A percentile compares a stretch with the other conserved stretches of the same genome.
These are phyloP conservation scores for Thripadectes ignobilis DNA, from an alignment of 2,797 vertebrate genomes.

Conservation along the genomic window DNA sequence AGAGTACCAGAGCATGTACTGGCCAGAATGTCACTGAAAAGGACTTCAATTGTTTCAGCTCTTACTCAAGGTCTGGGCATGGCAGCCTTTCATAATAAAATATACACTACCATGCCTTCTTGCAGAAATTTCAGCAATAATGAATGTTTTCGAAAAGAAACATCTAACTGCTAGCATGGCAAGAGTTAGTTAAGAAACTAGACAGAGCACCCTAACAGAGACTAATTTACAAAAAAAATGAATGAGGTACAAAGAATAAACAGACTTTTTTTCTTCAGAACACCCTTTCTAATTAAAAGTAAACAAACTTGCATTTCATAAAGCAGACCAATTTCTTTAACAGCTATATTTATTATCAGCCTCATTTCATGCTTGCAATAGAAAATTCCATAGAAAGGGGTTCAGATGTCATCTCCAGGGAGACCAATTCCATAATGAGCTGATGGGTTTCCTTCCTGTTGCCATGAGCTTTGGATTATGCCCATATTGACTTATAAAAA, in stretches of 20 bases:
- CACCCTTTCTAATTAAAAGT: conserved; percentile 40
- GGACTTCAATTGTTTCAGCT: background rate
- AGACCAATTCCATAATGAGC: conserved; percentile 22
- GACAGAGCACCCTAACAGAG: background rate
- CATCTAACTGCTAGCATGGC: background rate
- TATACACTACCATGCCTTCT: background rate
- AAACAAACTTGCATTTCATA: conserved; percentile 32
- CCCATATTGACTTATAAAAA: background rate
- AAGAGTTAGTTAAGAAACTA: background rate
- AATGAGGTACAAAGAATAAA: background rate
- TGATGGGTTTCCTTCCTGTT: conserved; percentile 37
- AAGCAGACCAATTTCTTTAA: background rate
- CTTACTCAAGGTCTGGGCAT: background rate
- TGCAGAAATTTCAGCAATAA: background rate
- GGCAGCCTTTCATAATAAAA: background rate
- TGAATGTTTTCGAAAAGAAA: background rate
- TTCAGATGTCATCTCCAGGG: conserved; percentile 40
- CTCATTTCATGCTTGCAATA: background rate
- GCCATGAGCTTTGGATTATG: background rate
- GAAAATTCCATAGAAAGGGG: background rate
- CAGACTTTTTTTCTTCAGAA: background rate
- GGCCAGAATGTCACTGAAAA: background rate
- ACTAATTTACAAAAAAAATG: background rate
- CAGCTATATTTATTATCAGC: background rate
- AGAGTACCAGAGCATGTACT: background rate